These are phyloP conservation scores for Drosophila mojavensis DNA, from an alignment of 1,140 invertebrate species.

Conservation along the genomic window DNA sequence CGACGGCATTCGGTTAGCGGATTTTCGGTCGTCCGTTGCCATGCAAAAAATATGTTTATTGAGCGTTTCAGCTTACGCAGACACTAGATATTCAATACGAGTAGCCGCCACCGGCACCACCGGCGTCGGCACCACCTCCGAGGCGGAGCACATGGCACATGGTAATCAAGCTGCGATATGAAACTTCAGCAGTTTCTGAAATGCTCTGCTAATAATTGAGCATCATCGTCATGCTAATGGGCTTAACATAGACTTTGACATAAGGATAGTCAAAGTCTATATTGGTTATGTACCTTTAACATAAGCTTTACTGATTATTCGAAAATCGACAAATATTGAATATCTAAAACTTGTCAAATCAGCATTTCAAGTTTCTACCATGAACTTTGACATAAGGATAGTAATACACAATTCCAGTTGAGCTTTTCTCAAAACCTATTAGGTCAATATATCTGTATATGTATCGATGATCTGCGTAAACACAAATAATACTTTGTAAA, in stretches of 20 bases:
- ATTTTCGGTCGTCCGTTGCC: conserved; percentile 45
- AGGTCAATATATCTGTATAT: too few relatives aligned
- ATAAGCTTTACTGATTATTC: too few relatives aligned
- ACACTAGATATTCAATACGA: conserved; percentile 24
- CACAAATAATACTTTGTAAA: too few relatives aligned
- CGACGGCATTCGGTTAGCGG: conserved; percentile 18
- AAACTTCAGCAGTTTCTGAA: neutral
- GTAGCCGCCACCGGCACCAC: neutral
- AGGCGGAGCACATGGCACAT: neutral
- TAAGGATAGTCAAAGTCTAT: too few relatives aligned
- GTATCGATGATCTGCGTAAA: too few relatives aligned
- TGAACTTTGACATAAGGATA: too few relatives aligned
- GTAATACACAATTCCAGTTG: too few relatives aligned
- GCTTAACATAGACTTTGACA: neutral
- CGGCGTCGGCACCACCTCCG: neutral
- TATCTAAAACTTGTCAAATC: too few relatives aligned
- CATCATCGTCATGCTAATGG: neutral
- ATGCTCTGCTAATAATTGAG: conserved; percentile 7
- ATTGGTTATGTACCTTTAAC: too few relatives aligned
- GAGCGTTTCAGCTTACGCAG: conserved; percentile 56
- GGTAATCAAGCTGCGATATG: conserved; percentile 1
- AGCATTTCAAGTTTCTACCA: too few relatives aligned
- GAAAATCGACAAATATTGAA: too few relatives aligned
- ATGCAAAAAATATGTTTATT: conserved; percentile 50
- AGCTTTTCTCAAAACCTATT: too few relatives aligned